Evolutionary conservation across 2,797 vertebrate species (phyloP), one percentile per base, ranked within the genome.

Genomic region (Phoebastria nigripes): DNA sequence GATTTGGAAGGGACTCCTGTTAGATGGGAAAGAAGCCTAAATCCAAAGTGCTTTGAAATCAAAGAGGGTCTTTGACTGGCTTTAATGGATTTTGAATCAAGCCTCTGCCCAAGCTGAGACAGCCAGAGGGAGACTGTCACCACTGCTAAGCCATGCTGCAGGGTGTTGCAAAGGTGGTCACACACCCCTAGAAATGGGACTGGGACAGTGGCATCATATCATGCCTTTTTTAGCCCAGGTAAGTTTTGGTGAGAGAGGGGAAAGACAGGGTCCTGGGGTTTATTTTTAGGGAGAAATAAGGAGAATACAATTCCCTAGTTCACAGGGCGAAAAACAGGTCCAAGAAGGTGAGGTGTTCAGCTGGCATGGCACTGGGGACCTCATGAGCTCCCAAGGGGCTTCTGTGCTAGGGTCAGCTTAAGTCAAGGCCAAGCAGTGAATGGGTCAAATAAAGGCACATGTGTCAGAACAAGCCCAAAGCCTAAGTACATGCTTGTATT

Each of bases 131-230:
- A 69, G 44, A 25, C 2, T 21, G 42, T 31, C 5, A 2, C 6
- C 20, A 26, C 16, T 33, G 35, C 3, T 4, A 63, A 44, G 25
- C 5, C 0, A 0, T 55, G 77, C 24, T 81, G 44, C 3, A 1
- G 54, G 6, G 17, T 9, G 15, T 5, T 78, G 29, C 5, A 28
- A 39, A 58, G 17, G 25, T 41, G 51, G 14, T 28, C 42, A 77
- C 55, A 22, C 35, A 39, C 4, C 31, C 31, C 20, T 28, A 58
- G 16, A 41, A 19, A 10, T 21, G 15, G 26, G 11, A 37, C 39
- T 67, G 24, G 24, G 31, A n/a, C 3, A 3, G 47, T 58, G 52
- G 19, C 29, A 28, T 82, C 22, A 21, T 46, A 33, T 15, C 11
- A 7, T 26, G 28, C 8, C 12, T 41, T 78, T 82, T 83, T 56